Base-by-base conservation (phyloP, 2,113 vertebrate genomes). In the Hyperopisus bebe region DNA sequence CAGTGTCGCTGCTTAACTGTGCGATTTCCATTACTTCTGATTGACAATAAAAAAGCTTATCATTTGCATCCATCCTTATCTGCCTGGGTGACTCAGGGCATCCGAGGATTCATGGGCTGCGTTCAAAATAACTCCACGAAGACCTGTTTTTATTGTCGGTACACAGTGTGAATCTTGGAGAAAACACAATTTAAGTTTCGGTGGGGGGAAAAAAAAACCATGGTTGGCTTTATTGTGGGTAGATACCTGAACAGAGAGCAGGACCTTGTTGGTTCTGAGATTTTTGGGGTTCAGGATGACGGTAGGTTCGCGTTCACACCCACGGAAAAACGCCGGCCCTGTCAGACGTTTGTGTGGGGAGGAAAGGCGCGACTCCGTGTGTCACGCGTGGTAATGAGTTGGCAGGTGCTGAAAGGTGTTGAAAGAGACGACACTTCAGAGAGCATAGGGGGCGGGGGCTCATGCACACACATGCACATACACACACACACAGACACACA, bases 371-470 rank as follows among this genome's bases (percentile, higher is more conserved):
- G 39, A 66, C 87, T 44, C 31, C 1, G 31, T 42, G 48, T 39
- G 53, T 66, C 39, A 66, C 35, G 53, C 31, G n/a, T 15, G 27
- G 27, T 88, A 62, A 88, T 24, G 35, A 88, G 87, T 66, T 66
- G 87, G 87, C 87, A 66, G 87, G 58, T 66, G 87, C 53, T 88
- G 87, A 88, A 66, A 66, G 53, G 87, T 44, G 87, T 62, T 58
- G 74, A 84, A 88, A 88, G 87, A 58, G 86, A 31, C 53, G 53
- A 62, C 31, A 53, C 86, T 58, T 39, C 51, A 88, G 86, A 31
- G 31, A 44, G 87, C 53, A 24, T 39, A 3, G 17, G 55, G 48
- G 46, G 44, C 10, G 48, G 27, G 47, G 85, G 48, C 13, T 9
- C 85, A 17, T 17, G 19, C 17, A 21, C 17, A 2, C 42, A 5